Base-by-base conservation (phyloP, 2,888 invertebrate species). In the Ophonus ardosiacus region DNA sequence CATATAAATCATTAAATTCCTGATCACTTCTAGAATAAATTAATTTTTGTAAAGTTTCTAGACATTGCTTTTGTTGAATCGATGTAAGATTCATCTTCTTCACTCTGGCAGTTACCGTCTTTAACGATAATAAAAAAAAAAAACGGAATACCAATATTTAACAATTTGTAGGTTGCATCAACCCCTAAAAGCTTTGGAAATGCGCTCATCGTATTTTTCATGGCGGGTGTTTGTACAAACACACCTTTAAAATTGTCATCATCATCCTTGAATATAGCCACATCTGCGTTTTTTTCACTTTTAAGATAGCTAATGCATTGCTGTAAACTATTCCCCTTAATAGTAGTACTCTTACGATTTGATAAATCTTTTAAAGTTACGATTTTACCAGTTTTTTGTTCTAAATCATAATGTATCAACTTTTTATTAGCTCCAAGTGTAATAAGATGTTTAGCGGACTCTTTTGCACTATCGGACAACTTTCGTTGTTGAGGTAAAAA, bases 41-140 rank as follows among this genome's bases (percentile, higher is more conserved):
- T 0, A 51, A 13, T 51, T 51, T 51, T 51, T 51, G 51, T 51
- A n/a, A n/a, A 13, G n/a, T 51, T 51, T 51, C 10, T 51, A 51
- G 51, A 51, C 8, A 13, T 51, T 13, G 5, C n/a, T 51, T n/a
- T 51, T 7, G 51, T n/a, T 6, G 57, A 43, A 7, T 56, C 18
- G 21, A 21, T 21, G 79, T 56, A 18, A 78, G n/a, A 18, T 24
- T 24, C 56, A 78, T 56, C n/a, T 78, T 78, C 57, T n/a, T 51
- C 51, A n/a, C 10, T 51, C n/a, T 51, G 21, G 21, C 21, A 21
- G 21, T 21, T 21, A 21, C 21, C 21, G 3, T 21, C 21, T 21
- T 21, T 3, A 21, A 21, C 21, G 21, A 21, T 21, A 21, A 21
- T 21, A 1, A 21, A 21, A 1, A 21, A 21, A 21, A 21, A 21